Evolutionary conservation across 2,888 invertebrate species (phyloP).

Genomic region (Mythimna vitellina): DNA sequence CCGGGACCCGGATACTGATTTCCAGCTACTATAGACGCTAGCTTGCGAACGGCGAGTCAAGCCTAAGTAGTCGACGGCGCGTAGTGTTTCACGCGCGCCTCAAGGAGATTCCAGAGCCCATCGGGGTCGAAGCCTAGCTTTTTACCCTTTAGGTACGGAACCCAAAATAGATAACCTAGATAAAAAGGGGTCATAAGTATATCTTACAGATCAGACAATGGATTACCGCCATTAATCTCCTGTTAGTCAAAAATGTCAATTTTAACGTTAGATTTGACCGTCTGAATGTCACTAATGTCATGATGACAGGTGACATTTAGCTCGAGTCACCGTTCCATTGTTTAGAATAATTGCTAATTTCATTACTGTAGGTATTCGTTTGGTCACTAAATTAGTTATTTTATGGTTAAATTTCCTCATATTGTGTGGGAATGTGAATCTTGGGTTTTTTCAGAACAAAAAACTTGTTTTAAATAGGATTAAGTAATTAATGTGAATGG

Average conservation of each 20-base stretch:
- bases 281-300: slow-evolving; percentile 50
- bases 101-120: no score
- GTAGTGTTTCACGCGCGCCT: no score
- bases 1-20: no score
- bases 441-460: slow-evolving; percentile 3
- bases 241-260: slow-evolving; percentile 18
- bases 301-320: slow-evolving; percentile 46
- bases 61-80: no score
- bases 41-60: no score
- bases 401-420: slow-evolving; percentile 36
- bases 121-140: no score
- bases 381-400: slow-evolving; percentile 20
- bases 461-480: not conserved
- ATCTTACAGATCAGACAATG: not conserved
- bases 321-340: slow-evolving; percentile 32
- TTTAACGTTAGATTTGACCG: slow-evolving; percentile 6
- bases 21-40: no score
- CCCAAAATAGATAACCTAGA: no score
- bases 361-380: slow-evolving; percentile 2
- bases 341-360: slow-evolving; percentile 21
- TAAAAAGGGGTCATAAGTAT: no score
- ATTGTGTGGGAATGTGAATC: slow-evolving; percentile 47
- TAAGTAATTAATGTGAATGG: slow-evolving; percentile 5
- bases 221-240: slow-evolving; percentile 1
- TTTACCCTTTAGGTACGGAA: not conserved